Conservation (phyloP, 2,888 invertebrate genomes). For the Ptychoptera albimana region DNA sequence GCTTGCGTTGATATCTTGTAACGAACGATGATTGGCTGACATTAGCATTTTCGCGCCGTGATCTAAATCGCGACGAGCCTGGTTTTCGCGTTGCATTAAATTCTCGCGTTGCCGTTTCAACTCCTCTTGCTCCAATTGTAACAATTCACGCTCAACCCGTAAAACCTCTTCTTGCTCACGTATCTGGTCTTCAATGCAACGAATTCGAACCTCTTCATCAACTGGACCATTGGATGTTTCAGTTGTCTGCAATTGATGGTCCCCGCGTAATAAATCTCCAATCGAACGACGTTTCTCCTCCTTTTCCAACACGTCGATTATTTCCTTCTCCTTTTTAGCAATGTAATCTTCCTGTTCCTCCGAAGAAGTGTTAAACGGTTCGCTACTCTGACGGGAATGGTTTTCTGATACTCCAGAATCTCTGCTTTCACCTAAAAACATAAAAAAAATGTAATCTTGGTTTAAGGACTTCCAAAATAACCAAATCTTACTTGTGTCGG, state of each 20-base stretch:
- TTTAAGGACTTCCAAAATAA: no score
- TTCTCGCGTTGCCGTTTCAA: conserved; percentile 58
- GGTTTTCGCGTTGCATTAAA: conserved; percentile 45
- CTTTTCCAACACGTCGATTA: conserved; percentile 45
- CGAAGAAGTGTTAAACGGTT: conserved; percentile 64
- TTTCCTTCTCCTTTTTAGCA: conserved; percentile 44
- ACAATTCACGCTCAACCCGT: conserved; percentile 59
- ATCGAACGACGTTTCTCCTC: conserved; percentile 34
- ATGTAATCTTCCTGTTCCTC: conserved; percentile 49
- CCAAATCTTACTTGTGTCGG: conserved; percentile 36
- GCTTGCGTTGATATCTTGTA: conserved; percentile 41
- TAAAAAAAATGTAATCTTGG: background rate
- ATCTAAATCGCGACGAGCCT: conserved; percentile 36
- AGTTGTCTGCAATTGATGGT: conserved; percentile 20
- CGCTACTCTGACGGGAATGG: conserved; percentile 69
- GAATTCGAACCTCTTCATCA: conserved; percentile 37
- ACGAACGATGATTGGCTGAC: conserved; percentile 38
- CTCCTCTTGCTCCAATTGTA: conserved; percentile 64
- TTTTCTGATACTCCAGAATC: conserved; percentile 63
- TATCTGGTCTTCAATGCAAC: conserved; percentile 44
- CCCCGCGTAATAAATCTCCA: background rate
- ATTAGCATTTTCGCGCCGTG: conserved; percentile 30
- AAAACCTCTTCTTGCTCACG: conserved; percentile 58
- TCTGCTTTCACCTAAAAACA: conserved; percentile 43
- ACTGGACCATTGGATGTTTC: conserved; percentile 21